Base-by-base conservation (phyloP, 2,113 vertebrate species). In the Stigmatopora argus region DNA sequence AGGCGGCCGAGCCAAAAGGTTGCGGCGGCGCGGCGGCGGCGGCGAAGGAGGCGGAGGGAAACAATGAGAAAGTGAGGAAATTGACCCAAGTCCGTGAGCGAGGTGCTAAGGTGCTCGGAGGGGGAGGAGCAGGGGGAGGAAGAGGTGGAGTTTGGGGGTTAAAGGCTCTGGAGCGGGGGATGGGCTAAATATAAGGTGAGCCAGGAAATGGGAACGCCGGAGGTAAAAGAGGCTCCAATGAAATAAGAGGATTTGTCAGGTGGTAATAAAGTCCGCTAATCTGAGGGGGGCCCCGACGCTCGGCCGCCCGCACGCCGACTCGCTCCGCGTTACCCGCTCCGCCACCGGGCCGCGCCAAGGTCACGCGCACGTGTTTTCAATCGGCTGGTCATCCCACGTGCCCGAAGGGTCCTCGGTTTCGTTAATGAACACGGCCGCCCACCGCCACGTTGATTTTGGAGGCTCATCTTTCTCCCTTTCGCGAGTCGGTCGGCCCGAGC, bases 231-330 rank as follows among this genome's bases (percentile, higher is more conserved):
- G 86, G 83, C 75, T 80, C 83, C 78, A 82, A 86, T 86, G 86
- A 89, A 91, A 90, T 90, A 90, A 89, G 88, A 90, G 90, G 91
- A 92, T 91, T 91, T 92, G 90, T 92, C 89, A 87, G 87, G 81
- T 86, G 85, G 90, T 91, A 91, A 91, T 92, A 91, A 93, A 92
- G 90, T 86, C 89, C 83, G 91, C 90, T 91, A 92, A 92, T 93
- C 92, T 91, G 89, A 84, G 83, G 85, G 26, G 79, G 83, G 83
- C 13, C 53, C 38, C 38, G 86, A 92, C 88, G 90, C 91, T 89
- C 87, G 86, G 86, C 87, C 87, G 88, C 86, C 86, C 86, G 79
- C 84, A 88, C 79, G 88, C 88, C 65, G 81, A 86, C 88, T 91
- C 82, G 81, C 79, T 46, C 71, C 86, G 90, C 83, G 88, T 85